phyloP scores from a whole-genome alignment of 2,113 vertebrate species.

The Dendropsophus ebraccatus region DNA sequence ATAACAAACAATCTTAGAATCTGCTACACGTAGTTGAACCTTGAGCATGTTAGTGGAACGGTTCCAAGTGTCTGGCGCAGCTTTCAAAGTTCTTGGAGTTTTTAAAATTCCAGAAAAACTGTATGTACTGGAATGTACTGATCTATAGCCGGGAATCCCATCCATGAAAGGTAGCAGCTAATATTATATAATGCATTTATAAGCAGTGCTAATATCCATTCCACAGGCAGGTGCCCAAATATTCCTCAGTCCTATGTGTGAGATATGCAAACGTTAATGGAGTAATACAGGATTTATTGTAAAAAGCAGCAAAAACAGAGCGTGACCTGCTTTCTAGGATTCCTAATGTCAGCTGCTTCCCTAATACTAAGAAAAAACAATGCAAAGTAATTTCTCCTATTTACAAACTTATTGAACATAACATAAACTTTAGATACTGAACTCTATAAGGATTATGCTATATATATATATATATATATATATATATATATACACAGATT shows the following conservation, averaged over 20 bases:
- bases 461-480: too few relatives aligned
- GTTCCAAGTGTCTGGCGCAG: background rate
- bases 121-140: background rate
- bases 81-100: background rate
- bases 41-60: background rate
- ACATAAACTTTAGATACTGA: too few relatives aligned
- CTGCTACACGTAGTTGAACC: background rate
- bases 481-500: too few relatives aligned
- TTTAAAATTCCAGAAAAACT: background rate
- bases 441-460: too few relatives aligned
- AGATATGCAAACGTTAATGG: background rate
- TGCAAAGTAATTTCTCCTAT: too few relatives aligned
- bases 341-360: background rate
- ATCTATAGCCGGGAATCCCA: background rate
- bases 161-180: too few relatives aligned
- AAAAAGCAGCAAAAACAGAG: background rate
- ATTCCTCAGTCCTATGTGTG: background rate
- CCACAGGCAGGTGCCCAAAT: background rate
- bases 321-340: background rate
- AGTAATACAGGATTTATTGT: background rate
- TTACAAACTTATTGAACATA: too few relatives aligned
- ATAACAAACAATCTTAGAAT: background rate
- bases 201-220: background rate
- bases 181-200: too few relatives aligned
- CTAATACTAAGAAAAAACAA: too few relatives aligned